phyloP scores from a whole-genome alignment of 2,888 invertebrate genomes.

The Drosophila planitibia region DNA sequence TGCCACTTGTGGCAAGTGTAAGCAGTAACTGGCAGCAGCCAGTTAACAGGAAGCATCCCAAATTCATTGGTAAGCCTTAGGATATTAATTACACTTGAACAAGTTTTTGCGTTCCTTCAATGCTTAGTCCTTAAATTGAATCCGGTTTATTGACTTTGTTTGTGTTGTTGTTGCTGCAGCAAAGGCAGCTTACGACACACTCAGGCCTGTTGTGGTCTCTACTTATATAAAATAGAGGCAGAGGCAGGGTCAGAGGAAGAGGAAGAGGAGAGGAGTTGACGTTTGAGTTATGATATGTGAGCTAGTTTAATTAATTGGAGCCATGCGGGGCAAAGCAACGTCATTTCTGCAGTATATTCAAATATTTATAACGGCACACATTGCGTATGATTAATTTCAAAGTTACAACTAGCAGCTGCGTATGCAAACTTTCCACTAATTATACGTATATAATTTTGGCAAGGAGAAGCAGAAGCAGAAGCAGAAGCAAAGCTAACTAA shows the following conservation, averaged over 20 bases:
- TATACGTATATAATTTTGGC: neutral
- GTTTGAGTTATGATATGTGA: conserved; percentile 41
- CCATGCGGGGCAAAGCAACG: conserved; percentile 24
- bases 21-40: conserved; percentile 9
- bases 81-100: conserved; percentile 62
- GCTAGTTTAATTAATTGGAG: conserved; percentile 46
- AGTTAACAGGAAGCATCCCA: conserved; percentile 1
- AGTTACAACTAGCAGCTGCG: conserved; percentile 14
- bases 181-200: conserved; percentile 1
- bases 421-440: conserved; percentile 9
- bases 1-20: conserved; percentile 22
- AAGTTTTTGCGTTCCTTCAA: conserved; percentile 24
- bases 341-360: conserved; percentile 4
- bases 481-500: neutral
- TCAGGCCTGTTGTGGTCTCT: conserved; percentile 1
- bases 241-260: neutral
- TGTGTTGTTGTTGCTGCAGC: conserved; percentile 6
- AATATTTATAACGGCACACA: conserved; percentile 29
- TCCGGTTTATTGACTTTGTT: conserved; percentile 35
- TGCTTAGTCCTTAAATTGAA: conserved; percentile 42
- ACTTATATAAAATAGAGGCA: neutral
- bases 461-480: neutral
- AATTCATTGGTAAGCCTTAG: conserved; percentile 26
- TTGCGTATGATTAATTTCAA: conserved; percentile 45
- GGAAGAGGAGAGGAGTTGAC: neutral